Evolutionary conservation across 2,888 invertebrate species (phyloP), one percentile per base, ranked within the genome.

Genomic region (Watsonalla binaria): DNA sequence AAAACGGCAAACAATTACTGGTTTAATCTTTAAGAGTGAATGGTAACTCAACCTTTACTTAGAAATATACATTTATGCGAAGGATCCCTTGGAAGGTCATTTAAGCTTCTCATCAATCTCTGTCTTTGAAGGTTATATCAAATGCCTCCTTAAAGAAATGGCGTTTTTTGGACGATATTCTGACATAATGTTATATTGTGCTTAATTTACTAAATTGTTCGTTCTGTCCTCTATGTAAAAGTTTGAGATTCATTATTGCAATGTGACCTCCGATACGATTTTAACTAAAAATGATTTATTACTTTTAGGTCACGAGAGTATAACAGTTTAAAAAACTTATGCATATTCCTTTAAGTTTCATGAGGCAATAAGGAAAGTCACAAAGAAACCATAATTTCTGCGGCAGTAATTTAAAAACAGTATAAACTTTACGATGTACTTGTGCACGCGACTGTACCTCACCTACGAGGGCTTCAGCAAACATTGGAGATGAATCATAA

Each of bases 401-500:
- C 14, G 46, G 45, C 33, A 35, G 54, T 55, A 60, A 60, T 65
- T 61, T 54, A 53, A 61, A 64, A 64, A 61, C 59, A 63, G 64
- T 63, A 65, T 55, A 60, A 54, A 51, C 56, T 74, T 72, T 69
- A 65, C 58, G 66, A 63, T 53, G 61, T 47, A 52, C 62, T 73
- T 69, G 55, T 66, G 70, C 62, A 60, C 68, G 59, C 68, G 68
- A 78, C 69, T 70, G 76, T 86, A 82, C 81, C 58, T 54, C 47
- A 49, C 57, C 54, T 56, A 60, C 61, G 72, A 84, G 84, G 80
- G 79, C 70, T 74, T 76, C 71, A 61, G 74, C 78, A 84, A 84
- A 86, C 85, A 84, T 68, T 67, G 68, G 68, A 84, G 82, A 88
- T 89, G 89, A 88, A 86, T 89, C 89, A 90, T 90, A 90, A 90